phyloP scores from a whole-genome alignment of 2,113 vertebrate species.

The Perccottus glenii region DNA sequence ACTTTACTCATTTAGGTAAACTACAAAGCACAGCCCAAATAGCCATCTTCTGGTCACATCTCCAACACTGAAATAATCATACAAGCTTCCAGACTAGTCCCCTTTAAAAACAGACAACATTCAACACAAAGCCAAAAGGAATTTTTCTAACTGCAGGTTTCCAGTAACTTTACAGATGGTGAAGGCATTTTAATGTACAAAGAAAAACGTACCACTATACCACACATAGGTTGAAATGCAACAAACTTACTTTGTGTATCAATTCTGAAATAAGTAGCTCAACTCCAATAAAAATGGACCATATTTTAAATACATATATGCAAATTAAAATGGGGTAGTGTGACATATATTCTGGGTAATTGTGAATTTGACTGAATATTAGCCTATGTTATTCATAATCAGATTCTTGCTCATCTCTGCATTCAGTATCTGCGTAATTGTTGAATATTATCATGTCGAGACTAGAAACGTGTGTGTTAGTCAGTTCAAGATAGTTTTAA shows the following conservation, averaged over 20 bases:
- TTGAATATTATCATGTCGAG: too few species aligned
- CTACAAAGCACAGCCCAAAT: conserved; percentile 36
- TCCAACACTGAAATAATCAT: neutral
- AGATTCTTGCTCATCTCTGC: too few species aligned
- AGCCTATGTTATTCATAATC: too few species aligned
- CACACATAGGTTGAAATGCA: too few species aligned
- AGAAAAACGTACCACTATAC: neutral
- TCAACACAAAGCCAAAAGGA: conserved; percentile 27
- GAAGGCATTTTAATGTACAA: neutral
- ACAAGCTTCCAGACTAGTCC: conserved; percentile 48
- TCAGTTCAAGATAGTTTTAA: neutral
- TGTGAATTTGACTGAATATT: too few species aligned
- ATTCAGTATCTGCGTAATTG: too few species aligned
- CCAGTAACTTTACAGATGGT: neutral
- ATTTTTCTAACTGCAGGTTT: conserved; percentile 15
- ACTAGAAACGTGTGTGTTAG: neutral
- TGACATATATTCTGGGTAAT: too few species aligned
- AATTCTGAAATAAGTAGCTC: too few species aligned
- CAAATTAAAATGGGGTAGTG: too few species aligned
- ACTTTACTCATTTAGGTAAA: conserved; percentile 61
- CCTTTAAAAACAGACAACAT: conserved; percentile 17
- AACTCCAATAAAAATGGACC: too few species aligned
- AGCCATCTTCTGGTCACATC: conserved; percentile 46
- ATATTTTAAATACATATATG: too few species aligned
- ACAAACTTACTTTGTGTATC: too few species aligned